Conservation (phyloP, 2,888 invertebrate species). For the Heliconius ismenius region DNA sequence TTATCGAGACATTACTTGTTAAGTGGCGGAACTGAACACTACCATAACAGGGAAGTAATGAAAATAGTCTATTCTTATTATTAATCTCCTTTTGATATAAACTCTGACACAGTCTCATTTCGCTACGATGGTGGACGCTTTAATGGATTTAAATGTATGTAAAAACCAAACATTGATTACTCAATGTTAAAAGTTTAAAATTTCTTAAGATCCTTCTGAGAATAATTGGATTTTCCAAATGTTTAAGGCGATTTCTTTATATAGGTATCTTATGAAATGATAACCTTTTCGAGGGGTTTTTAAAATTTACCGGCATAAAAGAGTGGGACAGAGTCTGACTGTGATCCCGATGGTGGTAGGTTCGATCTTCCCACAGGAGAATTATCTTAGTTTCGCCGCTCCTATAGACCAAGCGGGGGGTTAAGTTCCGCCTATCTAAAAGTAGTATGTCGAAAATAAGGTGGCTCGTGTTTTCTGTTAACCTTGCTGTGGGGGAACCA, state of each 20-base stretch:
- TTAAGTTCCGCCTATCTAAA: no score
- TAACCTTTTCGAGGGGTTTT: not conserved
- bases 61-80: no score
- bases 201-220: not conserved
- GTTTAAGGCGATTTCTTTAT: not conserved
- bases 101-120: not conserved
- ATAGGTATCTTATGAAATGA: not conserved
- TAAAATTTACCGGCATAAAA: no score
- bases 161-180: slow-evolving; percentile 1
- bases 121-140: not conserved
- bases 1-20: no score
- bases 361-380: no score
- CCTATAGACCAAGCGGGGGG: no score
- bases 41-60: no score
- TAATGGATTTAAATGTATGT: not conserved
- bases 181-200: not conserved
- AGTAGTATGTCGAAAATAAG: not conserved
- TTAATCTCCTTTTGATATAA: not conserved
- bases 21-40: no score
- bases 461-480: no score
- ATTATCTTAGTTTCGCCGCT: no score
- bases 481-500: no score
- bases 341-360: not conserved
- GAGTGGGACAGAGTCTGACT: not conserved
- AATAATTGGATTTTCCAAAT: not conserved